These are phyloP conservation scores for Harpalus rufipes DNA, from an alignment of 2,888 invertebrate species.

Conservation along the genomic window DNA sequence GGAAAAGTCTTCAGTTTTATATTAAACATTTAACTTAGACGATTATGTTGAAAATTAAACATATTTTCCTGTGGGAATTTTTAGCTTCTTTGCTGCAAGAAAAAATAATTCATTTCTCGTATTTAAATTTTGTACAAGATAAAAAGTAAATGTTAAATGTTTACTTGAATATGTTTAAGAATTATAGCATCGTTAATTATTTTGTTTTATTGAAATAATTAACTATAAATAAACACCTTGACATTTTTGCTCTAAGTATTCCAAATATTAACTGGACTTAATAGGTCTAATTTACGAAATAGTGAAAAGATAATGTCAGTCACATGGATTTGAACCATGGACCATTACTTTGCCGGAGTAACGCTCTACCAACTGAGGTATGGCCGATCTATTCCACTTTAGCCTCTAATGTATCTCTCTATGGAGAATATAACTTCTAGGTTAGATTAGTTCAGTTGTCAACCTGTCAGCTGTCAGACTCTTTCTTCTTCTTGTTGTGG, in stretches of 20 bases:
- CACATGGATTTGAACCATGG: too few relatives aligned
- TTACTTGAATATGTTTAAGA: not conserved
- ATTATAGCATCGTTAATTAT: conserved; percentile 20
- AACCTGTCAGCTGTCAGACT: too few relatives aligned
- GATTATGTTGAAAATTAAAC: not conserved
- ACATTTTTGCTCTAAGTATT: conserved; percentile 25
- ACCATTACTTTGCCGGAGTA: too few relatives aligned
- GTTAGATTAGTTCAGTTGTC: too few relatives aligned
- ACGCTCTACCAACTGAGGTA: too few relatives aligned
- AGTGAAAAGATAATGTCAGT: too few relatives aligned
- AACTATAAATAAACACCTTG: conserved; percentile 9
- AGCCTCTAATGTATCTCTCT: too few relatives aligned
- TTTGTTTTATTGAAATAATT: conserved; percentile 28
- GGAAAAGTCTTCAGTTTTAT: conserved; percentile 20
- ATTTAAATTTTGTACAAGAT: not conserved
- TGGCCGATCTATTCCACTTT: too few relatives aligned
- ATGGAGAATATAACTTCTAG: too few relatives aligned
- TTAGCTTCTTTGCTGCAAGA: not conserved
- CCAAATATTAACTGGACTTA: conserved; percentile 33
- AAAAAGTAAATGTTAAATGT: conserved; percentile 13
- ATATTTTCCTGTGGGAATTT: conserved; percentile 19
- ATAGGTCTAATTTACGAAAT: too few relatives aligned
- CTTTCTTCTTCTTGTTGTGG: too few relatives aligned
- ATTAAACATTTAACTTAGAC: conserved; percentile 8
- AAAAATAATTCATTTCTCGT: not conserved